These are phyloP conservation scores for Odocoileus virginianus DNA, from an alignment of 2,113 vertebrate species.

Conservation along the genomic window DNA sequence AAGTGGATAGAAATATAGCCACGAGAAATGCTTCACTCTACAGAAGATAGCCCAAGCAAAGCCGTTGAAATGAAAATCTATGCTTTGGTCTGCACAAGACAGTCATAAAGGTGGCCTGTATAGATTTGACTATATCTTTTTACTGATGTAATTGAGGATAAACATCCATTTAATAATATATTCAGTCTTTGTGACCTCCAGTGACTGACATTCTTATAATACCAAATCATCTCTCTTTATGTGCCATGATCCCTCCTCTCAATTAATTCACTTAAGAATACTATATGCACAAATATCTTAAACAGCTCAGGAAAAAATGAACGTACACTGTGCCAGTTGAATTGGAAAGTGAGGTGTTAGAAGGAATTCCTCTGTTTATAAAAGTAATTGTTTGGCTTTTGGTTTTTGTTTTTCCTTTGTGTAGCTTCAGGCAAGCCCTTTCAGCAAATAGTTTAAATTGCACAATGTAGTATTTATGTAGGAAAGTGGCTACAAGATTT, in stretches of 20 bases:
- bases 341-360: not conserved
- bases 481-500: slow-evolving; percentile 45
- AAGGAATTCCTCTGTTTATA: not conserved
- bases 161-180: not conserved
- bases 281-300: not conserved
- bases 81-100: not conserved
- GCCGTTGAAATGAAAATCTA: not conserved
- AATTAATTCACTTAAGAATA: not conserved
- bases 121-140: not conserved
- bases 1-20: not conserved
- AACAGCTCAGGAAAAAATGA: not conserved
- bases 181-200: not conserved
- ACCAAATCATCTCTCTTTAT: not conserved
- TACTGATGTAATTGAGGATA: not conserved
- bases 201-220: not conserved
- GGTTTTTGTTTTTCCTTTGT: not conserved
- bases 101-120: not conserved
- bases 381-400: not conserved
- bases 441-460: slow-evolving; percentile 22
- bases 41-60: not conserved
- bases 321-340: not conserved
- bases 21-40: not conserved
- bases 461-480: slow-evolving; percentile 47
- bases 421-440: slow-evolving; percentile 25
- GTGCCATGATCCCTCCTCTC: not conserved